A percentile compares a stretch with the other conserved stretches of the same genome.
These are phyloP conservation scores for Masnerella sp. DNA, from an alignment of 2,888 invertebrate genomes.

Conservation along the genomic window DNA sequence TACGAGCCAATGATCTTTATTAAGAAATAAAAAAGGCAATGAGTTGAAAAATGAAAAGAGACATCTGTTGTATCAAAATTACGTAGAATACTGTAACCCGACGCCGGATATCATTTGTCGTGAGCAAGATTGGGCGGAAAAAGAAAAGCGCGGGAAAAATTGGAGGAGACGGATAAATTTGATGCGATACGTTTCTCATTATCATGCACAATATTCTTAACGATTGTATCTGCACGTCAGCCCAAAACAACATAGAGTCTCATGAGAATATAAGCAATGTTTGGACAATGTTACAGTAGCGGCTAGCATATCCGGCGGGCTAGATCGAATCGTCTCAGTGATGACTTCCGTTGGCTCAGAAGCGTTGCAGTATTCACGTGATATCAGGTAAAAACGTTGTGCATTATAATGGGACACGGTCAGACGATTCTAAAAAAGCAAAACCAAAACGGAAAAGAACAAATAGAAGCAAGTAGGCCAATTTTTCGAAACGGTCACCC, in stretches of 20 bases:
- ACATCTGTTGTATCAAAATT: slow-evolving; percentile 31
- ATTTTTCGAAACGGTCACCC: too few relatives aligned
- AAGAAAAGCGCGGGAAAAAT: background rate
- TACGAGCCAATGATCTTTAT: too few relatives aligned
- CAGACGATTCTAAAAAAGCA: slow-evolving; percentile 9
- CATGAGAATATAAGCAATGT: slow-evolving; percentile 60
- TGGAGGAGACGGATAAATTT: slow-evolving; percentile 30
- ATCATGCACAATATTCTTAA: slow-evolving; percentile 52
- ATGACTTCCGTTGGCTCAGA: slow-evolving; percentile 62
- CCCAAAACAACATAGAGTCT: slow-evolving; percentile 21
- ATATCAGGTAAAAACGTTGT: slow-evolving; percentile 62
- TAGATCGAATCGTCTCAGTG: slow-evolving; percentile 61
- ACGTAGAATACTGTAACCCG: slow-evolving; percentile 5
- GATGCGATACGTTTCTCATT: slow-evolving; percentile 53
- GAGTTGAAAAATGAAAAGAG: too few relatives aligned
- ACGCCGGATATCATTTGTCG: too few relatives aligned
- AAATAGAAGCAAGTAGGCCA: background rate
- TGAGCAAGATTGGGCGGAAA: background rate
- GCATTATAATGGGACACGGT: slow-evolving; percentile 57
- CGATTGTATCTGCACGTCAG: background rate
- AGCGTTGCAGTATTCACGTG: slow-evolving; percentile 63
- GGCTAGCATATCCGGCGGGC: slow-evolving; percentile 59
- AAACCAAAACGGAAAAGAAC: background rate
- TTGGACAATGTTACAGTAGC: slow-evolving; percentile 61
- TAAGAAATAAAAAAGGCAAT: too few relatives aligned